Evolutionary conservation across 2,888 invertebrate species (phyloP).

Genomic region (Polydesmus complanatus): DNA sequence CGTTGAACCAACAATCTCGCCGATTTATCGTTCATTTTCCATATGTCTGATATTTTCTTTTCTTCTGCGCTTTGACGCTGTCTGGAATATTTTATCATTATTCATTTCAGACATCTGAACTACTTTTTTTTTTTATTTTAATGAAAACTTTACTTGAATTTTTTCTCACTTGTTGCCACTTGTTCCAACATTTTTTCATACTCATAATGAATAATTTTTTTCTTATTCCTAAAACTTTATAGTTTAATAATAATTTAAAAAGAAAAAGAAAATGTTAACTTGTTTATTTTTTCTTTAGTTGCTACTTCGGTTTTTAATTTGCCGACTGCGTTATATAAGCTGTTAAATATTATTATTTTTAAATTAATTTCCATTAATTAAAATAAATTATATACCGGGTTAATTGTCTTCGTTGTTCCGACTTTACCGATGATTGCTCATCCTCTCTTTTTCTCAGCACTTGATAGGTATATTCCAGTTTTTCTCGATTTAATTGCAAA

Average conservation of each 20-base stretch:
- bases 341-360: not conserved
- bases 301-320: constrained; percentile 2
- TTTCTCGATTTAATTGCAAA: constrained; percentile 10
- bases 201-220: not conserved
- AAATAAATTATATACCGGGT: constrained; percentile 6
- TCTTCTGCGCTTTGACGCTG: constrained; percentile 1
- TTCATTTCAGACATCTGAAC: too few relatives aligned
- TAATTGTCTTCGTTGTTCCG: constrained; percentile 6
- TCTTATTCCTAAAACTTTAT: constrained; percentile 1
- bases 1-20: not conserved
- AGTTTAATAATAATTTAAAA: not conserved
- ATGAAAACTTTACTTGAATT: not conserved
- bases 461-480: constrained; percentile 11
- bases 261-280: not conserved
- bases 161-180: not conserved
- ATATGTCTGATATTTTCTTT: constrained; percentile 6
- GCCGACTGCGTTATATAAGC: not conserved
- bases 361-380: too few relatives aligned
- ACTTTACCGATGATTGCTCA: constrained; percentile 6
- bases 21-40: constrained; percentile 8
- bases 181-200: constrained; percentile 1
- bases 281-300: constrained; percentile 1
- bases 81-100: too few relatives aligned
- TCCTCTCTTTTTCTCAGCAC: constrained; percentile 8
- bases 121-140: too few relatives aligned